Conservation (phyloP, 64 coral and sea anemone species). For the Montipora cactus region DNA sequence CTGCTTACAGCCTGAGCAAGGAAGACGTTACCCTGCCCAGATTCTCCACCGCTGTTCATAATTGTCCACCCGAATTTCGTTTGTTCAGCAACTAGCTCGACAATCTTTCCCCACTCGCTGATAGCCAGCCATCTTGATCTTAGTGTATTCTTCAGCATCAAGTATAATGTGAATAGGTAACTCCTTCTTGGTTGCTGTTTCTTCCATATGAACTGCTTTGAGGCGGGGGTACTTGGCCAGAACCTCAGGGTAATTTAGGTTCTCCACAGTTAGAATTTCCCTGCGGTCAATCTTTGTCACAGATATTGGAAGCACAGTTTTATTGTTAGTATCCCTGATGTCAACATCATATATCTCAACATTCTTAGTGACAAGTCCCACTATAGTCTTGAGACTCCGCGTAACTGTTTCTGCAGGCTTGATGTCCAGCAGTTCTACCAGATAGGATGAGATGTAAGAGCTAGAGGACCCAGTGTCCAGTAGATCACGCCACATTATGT, state of each 20-base stretch:
- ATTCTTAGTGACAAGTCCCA: too few relatives aligned
- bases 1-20: too few relatives aligned
- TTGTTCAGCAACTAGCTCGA: neutral
- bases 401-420: too few relatives aligned
- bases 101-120: slow-evolving; percentile 34
- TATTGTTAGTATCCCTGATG: too few relatives aligned
- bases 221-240: neutral
- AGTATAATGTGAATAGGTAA: neutral
- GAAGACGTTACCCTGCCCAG: too few relatives aligned
- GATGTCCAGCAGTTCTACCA: too few relatives aligned
- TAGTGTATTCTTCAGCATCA: slow-evolving; percentile 19
- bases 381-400: too few relatives aligned
- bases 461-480: too few relatives aligned
- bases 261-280: slow-evolving; percentile 29
- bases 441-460: too few relatives aligned
- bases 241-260: slow-evolving; percentile 24
- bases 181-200: too few relatives aligned
- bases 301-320: neutral
- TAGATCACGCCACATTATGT: too few relatives aligned
- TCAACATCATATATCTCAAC: too few relatives aligned
- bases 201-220: neutral
- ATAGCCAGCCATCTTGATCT: slow-evolving; percentile 44
- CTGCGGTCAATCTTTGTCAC: neutral
- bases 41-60: neutral
- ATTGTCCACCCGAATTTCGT: slow-evolving; percentile 6